Conservation (phyloP, 2,113 vertebrate genomes). For the Crypturellus undulatus region DNA sequence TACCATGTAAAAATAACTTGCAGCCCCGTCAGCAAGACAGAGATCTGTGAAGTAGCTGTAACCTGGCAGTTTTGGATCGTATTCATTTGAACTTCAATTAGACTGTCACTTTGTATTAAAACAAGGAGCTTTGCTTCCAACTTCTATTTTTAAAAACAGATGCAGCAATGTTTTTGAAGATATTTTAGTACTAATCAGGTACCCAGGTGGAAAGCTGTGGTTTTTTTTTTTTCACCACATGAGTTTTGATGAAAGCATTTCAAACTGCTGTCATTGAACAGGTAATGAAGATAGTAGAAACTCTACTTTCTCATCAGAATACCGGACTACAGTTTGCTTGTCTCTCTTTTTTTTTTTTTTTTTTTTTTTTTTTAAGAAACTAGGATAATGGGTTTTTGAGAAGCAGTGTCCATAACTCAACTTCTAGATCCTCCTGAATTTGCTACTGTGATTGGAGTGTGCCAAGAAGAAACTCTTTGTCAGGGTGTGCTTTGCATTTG, state of each 20-base stretch:
- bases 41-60: background rate
- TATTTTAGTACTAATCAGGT: slow-evolving; percentile 10
- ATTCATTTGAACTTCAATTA: slow-evolving; percentile 35
- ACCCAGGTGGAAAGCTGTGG: slow-evolving; percentile 22
- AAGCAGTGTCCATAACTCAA: background rate
- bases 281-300: background rate
- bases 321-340: background rate
- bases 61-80: background rate
- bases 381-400: background rate
- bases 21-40: background rate
- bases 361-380: background rate
- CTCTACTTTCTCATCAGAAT: background rate
- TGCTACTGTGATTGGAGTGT: background rate
- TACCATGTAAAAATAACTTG: background rate
- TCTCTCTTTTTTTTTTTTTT: background rate
- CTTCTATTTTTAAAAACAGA: slow-evolving; percentile 32
- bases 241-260: background rate
- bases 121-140: background rate
- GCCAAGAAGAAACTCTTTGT: background rate
- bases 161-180: slow-evolving; percentile 11
- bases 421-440: background rate
- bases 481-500: background rate
- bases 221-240: background rate
- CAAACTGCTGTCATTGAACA: background rate
- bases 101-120: background rate